These are phyloP conservation scores for Antennarius maculatus DNA, from an alignment of 2,797 vertebrate genomes.

Conservation along the genomic window DNA sequence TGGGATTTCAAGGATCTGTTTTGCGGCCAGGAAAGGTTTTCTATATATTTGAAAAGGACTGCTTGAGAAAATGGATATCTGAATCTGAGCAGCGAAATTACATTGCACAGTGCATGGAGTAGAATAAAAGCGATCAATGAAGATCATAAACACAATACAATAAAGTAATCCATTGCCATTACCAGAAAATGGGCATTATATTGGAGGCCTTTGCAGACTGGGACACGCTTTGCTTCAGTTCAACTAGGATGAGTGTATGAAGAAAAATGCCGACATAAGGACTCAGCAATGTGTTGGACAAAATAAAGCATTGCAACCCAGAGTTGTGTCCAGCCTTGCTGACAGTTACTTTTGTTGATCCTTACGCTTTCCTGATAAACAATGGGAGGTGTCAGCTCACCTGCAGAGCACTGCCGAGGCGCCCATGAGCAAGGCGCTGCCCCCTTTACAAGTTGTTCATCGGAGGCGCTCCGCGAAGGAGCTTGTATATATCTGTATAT, in stretches of 20 bases:
- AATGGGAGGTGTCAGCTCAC: constrained; percentile 1
- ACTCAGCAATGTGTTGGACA: constrained; percentile 18
- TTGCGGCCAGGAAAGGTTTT: constrained; percentile 57
- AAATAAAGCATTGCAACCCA: constrained; percentile 6
- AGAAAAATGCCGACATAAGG: constrained; percentile 18
- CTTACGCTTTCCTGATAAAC: constrained; percentile 35
- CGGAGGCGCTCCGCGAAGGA: no score
- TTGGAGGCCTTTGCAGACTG: constrained; percentile 56
- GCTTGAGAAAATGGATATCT: constrained; percentile 63
- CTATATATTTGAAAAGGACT: constrained; percentile 50
- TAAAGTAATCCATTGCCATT: constrained; percentile 80
- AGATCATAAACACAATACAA: constrained; percentile 81
- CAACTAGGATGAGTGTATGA: constrained; percentile 45
- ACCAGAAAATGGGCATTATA: constrained; percentile 72
- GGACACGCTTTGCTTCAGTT: constrained; percentile 55
- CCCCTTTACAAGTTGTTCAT: no score
- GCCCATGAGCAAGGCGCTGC: no score
- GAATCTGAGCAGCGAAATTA: constrained; percentile 59
- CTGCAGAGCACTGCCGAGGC: no score
- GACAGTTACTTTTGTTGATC: constrained; percentile 25
- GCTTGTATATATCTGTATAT: no score
- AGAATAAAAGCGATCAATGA: constrained; percentile 72
- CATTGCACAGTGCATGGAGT: constrained; percentile 61
- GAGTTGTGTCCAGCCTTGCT: constrained; percentile 9
- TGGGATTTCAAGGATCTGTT: constrained; percentile 67